Percentiles rank a stretch among this genome's conserved stretches.
These are phyloP conservation scores for Actinia equina DNA, from an alignment of 64 coral and sea anemone genomes.

Conservation along the genomic window DNA sequence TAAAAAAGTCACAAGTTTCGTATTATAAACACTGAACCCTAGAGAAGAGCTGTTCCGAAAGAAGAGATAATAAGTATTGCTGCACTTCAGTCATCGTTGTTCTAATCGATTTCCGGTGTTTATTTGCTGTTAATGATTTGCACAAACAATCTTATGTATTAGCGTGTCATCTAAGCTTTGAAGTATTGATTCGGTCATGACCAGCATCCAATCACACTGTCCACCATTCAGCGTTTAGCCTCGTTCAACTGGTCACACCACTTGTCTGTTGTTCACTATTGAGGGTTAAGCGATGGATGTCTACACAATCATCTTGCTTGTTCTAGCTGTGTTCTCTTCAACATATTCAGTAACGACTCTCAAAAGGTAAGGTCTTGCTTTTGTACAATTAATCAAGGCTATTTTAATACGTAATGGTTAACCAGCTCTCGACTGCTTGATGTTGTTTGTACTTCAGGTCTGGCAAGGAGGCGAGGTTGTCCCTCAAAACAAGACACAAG, in stretches of 20 bases:
- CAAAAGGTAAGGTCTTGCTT: not conserved
- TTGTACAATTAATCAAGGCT: not conserved
- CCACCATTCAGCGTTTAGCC: not conserved
- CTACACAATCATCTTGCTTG: not conserved
- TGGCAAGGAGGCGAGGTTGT: not conserved
- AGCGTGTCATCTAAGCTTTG: conserved; percentile 12
- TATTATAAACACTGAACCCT: too few relatives aligned
- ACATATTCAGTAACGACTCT: not conserved
- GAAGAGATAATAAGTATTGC: not conserved
- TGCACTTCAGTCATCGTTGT: not conserved
- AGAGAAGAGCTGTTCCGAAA: not conserved
- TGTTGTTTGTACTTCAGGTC: not conserved
- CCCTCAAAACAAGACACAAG: not conserved
- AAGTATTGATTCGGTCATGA: not conserved
- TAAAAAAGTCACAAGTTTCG: too few relatives aligned
- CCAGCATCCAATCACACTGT: conserved; percentile 11
- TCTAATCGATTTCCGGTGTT: conserved; percentile 15
- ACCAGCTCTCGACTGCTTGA: too few relatives aligned
- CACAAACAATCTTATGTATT: conserved; percentile 12
- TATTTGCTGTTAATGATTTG: conserved; percentile 18
- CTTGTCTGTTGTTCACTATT: not conserved
- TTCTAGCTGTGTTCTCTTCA: not conserved
- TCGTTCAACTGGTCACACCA: conserved; percentile 14
- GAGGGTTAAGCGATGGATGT: conserved; percentile 14
- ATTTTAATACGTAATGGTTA: too few relatives aligned